These are phyloP conservation scores for Cygnus buccinator DNA, from an alignment of 2,113 vertebrate genomes.

Conservation along the genomic window DNA sequence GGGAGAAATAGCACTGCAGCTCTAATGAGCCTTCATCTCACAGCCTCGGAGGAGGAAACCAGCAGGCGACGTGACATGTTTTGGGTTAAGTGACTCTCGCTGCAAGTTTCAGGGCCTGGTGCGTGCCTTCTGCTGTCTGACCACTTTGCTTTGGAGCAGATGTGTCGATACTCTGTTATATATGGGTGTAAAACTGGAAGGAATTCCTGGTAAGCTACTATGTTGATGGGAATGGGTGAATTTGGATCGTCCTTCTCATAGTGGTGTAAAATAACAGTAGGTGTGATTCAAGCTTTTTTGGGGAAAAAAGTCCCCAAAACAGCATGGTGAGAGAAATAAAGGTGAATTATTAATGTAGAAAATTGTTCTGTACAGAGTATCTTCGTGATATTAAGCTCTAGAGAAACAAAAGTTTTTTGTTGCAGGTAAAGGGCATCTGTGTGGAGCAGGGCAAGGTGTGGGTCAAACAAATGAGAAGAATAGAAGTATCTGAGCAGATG, in stretches of 20 bases:
- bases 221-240: background rate
- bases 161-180: background rate
- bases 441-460: background rate
- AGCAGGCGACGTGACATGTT: background rate
- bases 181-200: background rate
- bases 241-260: background rate
- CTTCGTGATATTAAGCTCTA: background rate
- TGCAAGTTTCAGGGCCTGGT: background rate
- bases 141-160: background rate
- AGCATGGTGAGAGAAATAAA: background rate
- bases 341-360: background rate
- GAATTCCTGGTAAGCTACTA: background rate
- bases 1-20: background rate
- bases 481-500: background rate
- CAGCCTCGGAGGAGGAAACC: background rate
- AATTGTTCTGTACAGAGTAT: background rate
- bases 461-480: background rate
- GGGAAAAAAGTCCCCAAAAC: background rate
- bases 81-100: background rate
- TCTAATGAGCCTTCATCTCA: conserved; percentile 25
- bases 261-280: background rate
- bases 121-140: background rate
- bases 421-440: fast-evolving
- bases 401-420: background rate
- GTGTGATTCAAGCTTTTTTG: background rate